Evolutionary conservation across 2,888 invertebrate genomes (phyloP), one percentile per base, ranked within the genome.

Genomic region (Pteria penguin): DNA sequence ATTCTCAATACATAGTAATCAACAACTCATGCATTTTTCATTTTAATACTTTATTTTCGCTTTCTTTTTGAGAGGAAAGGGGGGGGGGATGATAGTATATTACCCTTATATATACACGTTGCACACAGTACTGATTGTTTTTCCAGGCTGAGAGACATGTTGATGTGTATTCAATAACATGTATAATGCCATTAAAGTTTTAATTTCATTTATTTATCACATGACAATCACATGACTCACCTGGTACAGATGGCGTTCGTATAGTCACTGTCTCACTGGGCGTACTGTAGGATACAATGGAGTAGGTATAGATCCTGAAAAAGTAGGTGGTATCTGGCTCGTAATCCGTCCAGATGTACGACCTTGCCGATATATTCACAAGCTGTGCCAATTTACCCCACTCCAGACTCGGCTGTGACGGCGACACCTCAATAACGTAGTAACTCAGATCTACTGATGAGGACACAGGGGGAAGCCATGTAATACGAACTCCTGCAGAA

Each of bases 401-500:
- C 22, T 63, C 67, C 45, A 65, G 54, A 57, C 73, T 65, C 22
- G 58, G 66, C 32, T 57, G 60, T n/a, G 75, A 76, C 8, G 75
- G 72, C n/a, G 79, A 79, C 79, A 86, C 87, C 72, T 90, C 83
- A 31, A 90, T 84, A n/a, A 84, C 80, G 78, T 89, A 91, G 74
- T 86, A 87, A 68, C 84, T 84, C 54, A 91, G 86, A 3, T 85
- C 84, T 14, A 90, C 87, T 24, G 82, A 83, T 18, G 87, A 82
- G 55, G 80, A 81, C n/a, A 65, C n/a, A 2, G 90, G 89, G n/a
- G 87, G 85, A 27, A 80, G 74, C 91, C 91, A 91, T 5, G 95
- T 95, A 92, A 98, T 96, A 85, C 96, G 94, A 93, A 97, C 97
- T 84, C 97, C 97, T 92, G 97, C 96, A 92, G 95, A 95, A 83